Base-by-base conservation (phyloP, 2,113 vertebrate genomes). In the Salvelinus namaycush region DNA sequence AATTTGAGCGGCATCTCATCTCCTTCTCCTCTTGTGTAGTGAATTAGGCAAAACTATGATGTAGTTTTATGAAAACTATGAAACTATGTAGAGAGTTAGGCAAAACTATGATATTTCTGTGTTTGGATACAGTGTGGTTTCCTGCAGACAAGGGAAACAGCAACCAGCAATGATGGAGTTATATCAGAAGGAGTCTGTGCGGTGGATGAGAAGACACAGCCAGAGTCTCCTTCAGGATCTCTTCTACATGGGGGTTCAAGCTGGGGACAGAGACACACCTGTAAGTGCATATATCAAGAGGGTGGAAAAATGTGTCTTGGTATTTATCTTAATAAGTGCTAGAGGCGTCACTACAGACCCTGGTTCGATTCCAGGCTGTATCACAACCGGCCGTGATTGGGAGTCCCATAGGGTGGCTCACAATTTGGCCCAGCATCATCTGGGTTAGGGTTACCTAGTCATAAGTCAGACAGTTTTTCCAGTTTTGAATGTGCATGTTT, bases 181-280 rank as follows among this genome's bases (percentile, higher is more conserved):
- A 0, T 73, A 82, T 77, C 77, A 85, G 51, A 83, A 75, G 39
- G 77, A 77, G 49, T 83, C 82, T 3, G 68, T 83, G 70, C 88
- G 83, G 72, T 78, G 78, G 79, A 77, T 69, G 14, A 79, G 87
- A 76, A 90, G 88, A 74, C 87, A 84, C 84, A 92, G 90, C 76
- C 67, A 79, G 54, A 76, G 79, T 64, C 75, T 88, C 24, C 85
- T 92, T 18, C 88, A 87, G 77, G 87, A 91, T 48, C 71, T 90
- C 18, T 26, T 87, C 14, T 78, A 80, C 24, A 81, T 75, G n/a
- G 81, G 83, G 62, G 70, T 80, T 24, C 79, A 79, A 0, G 77
- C 79, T 51, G 82, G 85, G 80, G 84, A 75, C 76, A 84, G 86
- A 81, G 86, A 84, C 20, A 83, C 86, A 65, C 83, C 88, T 44